A percentile compares a stretch with the other conserved stretches of the same genome.
Conservation (phyloP, 2,888 invertebrate genomes). For the Parochlus steinenii region DNA sequence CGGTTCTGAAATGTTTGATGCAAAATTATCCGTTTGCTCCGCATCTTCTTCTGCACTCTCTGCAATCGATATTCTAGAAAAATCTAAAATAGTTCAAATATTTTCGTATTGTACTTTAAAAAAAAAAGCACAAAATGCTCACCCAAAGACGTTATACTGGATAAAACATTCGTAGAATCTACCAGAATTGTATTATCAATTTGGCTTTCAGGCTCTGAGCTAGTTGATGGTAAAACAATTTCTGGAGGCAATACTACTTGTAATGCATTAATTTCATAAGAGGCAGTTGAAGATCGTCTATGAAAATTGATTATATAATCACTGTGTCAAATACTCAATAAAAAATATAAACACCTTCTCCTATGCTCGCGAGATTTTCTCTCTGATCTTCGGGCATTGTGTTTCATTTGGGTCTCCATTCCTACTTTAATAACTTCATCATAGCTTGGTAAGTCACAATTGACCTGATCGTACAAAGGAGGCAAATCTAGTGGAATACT, state of each 20-base stretch:
- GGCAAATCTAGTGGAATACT: neutral
- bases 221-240: slow-evolving; percentile 4
- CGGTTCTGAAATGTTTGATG: too few relatives aligned
- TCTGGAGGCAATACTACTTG: slow-evolving; percentile 1
- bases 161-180: too few relatives aligned
- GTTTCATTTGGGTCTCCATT: slow-evolving; percentile 29
- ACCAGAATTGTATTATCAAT: too few relatives aligned
- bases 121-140: neutral
- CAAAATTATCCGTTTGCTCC: slow-evolving; percentile 1
- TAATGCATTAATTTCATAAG: slow-evolving; percentile 1
- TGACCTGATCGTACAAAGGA: slow-evolving; percentile 28
- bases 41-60: slow-evolving; percentile 26
- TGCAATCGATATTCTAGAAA: slow-evolving; percentile 25
- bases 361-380: slow-evolving; percentile 15
- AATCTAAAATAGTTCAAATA: slow-evolving; percentile 7
- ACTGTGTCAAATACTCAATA: neutral
- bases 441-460: slow-evolving; percentile 53
- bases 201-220: slow-evolving; percentile 2
- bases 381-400: slow-evolving; percentile 16
- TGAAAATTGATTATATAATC: neutral
- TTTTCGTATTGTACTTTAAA: neutral
- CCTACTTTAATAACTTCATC: slow-evolving; percentile 45
- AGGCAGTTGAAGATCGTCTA: slow-evolving; percentile 11
- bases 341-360: slow-evolving; percentile 12
- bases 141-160: too few relatives aligned